Percentiles rank a stretch among this genome's conserved stretches.
Evolutionary conservation across 2,113 vertebrate genomes (phyloP).

Genomic region (Castor canadensis): DNA sequence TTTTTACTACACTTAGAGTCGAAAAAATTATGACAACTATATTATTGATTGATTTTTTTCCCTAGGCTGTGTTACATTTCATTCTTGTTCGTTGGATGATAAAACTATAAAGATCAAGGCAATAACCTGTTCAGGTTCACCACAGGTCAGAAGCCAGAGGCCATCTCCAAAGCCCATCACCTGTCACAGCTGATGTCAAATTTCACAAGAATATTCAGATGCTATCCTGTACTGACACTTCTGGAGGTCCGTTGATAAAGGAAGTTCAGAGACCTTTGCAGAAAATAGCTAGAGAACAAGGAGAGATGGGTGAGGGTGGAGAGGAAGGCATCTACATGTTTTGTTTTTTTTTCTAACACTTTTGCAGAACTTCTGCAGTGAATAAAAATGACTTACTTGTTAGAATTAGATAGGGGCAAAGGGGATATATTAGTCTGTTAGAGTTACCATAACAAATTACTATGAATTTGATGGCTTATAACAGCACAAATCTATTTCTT

Average conservation of each 20-base stretch:
- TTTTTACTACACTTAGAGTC: conserved; percentile 38
- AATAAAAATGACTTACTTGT: neutral
- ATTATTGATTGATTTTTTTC: conserved; percentile 13
- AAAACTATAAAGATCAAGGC: conserved; percentile 50
- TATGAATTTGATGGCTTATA: neutral
- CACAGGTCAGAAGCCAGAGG: neutral
- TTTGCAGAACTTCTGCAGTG: neutral
- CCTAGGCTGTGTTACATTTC: neutral
- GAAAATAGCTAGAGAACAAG: conserved; percentile 36
- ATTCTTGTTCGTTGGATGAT: conserved; percentile 33
- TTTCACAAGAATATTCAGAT: conserved; percentile 6
- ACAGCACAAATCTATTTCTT: conserved; percentile 1
- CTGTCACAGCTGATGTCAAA: neutral
- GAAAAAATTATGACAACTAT: conserved; percentile 24
- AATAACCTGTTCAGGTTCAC: conserved; percentile 18
- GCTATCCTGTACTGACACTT: neutral
- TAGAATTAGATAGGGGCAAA: neutral
- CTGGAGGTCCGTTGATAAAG: neutral
- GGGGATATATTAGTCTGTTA: neutral
- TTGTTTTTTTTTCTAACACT: neutral
- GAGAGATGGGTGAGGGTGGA: neutral
- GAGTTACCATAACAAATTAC: conserved; percentile 1
- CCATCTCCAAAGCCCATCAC: neutral
- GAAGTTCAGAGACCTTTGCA: conserved; percentile 40
- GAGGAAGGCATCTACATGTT: neutral